A percentile compares a stretch with the other conserved stretches of the same genome.
These are phyloP conservation scores for Malacoctenus gilli DNA, from an alignment of 2,797 vertebrate species.

Conservation along the genomic window DNA sequence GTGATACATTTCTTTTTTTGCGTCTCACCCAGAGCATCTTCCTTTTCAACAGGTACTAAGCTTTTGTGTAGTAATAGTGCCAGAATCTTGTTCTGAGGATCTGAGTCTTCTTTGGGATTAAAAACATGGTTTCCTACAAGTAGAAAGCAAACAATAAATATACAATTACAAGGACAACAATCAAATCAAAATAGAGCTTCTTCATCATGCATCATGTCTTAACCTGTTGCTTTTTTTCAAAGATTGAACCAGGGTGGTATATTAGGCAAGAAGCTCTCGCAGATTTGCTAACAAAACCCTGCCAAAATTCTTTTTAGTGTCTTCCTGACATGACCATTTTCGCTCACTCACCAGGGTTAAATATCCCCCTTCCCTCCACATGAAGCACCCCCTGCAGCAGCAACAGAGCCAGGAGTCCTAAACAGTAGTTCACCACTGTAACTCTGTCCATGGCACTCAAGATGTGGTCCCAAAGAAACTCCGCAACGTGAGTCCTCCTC, in stretches of 20 bases:
- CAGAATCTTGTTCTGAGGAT: constrained; percentile 76
- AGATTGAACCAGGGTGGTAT: too few relatives aligned
- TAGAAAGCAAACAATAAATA: background rate
- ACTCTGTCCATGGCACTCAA: constrained; percentile 72
- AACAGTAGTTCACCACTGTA: constrained; percentile 61
- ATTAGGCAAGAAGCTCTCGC: too few relatives aligned
- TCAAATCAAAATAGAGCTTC: too few relatives aligned
- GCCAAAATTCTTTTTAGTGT: background rate
- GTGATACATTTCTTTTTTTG: background rate
- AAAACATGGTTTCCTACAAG: constrained; percentile 70
- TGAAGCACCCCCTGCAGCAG: constrained; percentile 68
- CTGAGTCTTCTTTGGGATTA: constrained; percentile 64
- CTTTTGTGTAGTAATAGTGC: constrained; percentile 75
- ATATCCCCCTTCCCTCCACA: constrained; percentile 71
- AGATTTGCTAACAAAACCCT: too few relatives aligned
- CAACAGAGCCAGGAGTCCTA: constrained; percentile 72
- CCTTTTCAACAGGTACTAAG: constrained; percentile 64
- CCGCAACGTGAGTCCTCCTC: constrained; percentile 27
- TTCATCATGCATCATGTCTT: too few relatives aligned
- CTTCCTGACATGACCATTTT: background rate
- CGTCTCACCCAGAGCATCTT: constrained; percentile 69
- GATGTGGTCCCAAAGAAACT: constrained; percentile 37
- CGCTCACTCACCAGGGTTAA: constrained; percentile 70
- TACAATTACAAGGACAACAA: too few relatives aligned
- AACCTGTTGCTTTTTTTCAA: too few relatives aligned